Base-by-base conservation (phyloP, 2,797 vertebrate genomes). In the Geotrypetes seraphini region DNA sequence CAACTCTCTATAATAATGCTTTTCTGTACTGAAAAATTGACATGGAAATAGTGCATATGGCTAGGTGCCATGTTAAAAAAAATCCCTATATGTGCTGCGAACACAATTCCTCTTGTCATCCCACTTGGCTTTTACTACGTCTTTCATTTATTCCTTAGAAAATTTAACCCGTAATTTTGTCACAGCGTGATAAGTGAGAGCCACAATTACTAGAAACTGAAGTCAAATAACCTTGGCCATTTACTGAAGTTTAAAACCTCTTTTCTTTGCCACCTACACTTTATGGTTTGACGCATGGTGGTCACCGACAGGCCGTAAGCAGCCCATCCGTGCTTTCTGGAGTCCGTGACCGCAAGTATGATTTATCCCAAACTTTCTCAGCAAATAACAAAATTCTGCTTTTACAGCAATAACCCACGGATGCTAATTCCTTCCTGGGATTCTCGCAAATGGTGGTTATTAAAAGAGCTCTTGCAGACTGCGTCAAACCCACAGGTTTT, bases 241-340 rank as follows among this genome's bases (percentile, higher is more conserved):
- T 19, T 32, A 34, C 46, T 46, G 34, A 12, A 14, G 16, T 20
- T 9, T 17, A 29, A n/a, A n/a, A 33, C 30, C 25, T 21, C 25
- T 33, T 28, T 46, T n/a, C 46, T 46, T 46, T 38, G 28, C 29
- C n/a, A n/a, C n/a, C n/a, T n/a, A n/a, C n/a, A 38, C 46, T 46
- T 46, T 39, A 33, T 39, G 25, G 25, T 33, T 28, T 34, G 31
- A 33, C 46, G 38, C 46, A 25, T 39, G 29, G 30, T 43, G 25
- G 30, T 34, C 38, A 39, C 27, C 7, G 14, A 29, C 12, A 29
- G 25, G 26, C 34, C 34, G 33, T 27, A 25, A 25, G 29, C 39
- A 29, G 46, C 46, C 43, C n/a, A 46, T 16, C 28, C 12, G 32
- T 43, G 28, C 43, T 46, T 39, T 46, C 29, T 25, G 20, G 22